These are phyloP conservation scores for Danionella dracula DNA, from an alignment of 2,797 vertebrate genomes.

Conservation along the genomic window DNA sequence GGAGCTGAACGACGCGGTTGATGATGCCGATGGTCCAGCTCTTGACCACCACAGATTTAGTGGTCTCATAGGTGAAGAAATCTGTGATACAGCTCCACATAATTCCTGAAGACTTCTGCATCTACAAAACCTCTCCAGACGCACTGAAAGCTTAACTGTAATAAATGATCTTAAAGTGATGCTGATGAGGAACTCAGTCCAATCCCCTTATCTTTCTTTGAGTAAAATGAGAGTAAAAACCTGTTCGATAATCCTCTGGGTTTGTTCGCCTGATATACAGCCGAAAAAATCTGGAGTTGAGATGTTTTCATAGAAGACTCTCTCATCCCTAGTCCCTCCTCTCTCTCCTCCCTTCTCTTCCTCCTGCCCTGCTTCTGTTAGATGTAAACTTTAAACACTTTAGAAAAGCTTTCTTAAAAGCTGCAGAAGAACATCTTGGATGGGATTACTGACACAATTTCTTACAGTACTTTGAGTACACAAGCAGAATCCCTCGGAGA, in stretches of 20 bases:
- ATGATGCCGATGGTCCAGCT: constrained; percentile 78
- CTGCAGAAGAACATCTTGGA: too few relatives aligned
- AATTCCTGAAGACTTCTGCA: constrained; percentile 4
- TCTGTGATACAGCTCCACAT: constrained; percentile 64
- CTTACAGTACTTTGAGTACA: neutral
- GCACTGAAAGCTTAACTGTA: neutral
- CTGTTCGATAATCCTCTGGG: neutral
- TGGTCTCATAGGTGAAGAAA: constrained; percentile 78
- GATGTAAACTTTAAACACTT: neutral
- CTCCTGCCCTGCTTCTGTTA: neutral
- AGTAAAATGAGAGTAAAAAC: neutral
- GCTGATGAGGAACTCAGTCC: neutral
- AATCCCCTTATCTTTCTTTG: neutral
- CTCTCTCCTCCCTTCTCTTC: neutral
- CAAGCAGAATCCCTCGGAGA: neutral
- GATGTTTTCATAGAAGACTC: neutral
- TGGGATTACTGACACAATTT: neutral
- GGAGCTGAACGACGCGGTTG: constrained; percentile 75
- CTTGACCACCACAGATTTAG: constrained; percentile 79
- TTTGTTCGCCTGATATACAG: neutral
- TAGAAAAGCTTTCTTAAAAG: neutral
- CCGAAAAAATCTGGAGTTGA: neutral
- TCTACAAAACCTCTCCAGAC: neutral
- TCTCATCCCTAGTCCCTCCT: neutral
- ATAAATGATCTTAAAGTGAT: neutral